Conservation (phyloP, 2,113 vertebrate genomes). For the Pygathrix nemaeus region DNA sequence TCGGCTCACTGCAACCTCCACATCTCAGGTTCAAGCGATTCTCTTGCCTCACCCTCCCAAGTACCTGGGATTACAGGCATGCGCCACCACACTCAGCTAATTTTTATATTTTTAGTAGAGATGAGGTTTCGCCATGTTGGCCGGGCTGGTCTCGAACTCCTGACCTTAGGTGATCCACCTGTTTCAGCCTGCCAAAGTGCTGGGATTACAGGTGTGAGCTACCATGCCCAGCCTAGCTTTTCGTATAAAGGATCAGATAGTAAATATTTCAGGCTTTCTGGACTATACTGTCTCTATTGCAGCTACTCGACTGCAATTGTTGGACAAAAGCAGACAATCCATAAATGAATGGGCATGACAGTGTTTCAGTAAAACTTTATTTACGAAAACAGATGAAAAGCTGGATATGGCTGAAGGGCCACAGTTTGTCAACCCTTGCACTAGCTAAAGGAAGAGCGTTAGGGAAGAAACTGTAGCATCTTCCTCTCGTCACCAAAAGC, state of each 20-base stretch:
- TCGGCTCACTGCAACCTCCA: too few relatives aligned
- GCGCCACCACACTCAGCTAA: too few relatives aligned
- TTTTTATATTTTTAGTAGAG: too few relatives aligned
- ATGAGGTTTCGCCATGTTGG: too few relatives aligned
- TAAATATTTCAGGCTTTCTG: slow-evolving; percentile 1
- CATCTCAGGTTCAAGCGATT: too few relatives aligned
- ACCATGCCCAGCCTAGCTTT: too few relatives aligned
- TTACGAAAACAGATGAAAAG: neutral
- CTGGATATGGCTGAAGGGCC: neutral
- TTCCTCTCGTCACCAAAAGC: neutral
- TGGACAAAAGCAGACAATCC: neutral
- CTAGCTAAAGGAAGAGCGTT: neutral
- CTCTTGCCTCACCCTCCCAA: too few relatives aligned
- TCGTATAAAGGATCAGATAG: neutral
- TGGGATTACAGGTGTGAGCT: too few relatives aligned
- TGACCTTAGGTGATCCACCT: too few relatives aligned
- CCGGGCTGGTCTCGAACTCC: too few relatives aligned
- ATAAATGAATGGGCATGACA: neutral
- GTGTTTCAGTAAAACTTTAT: slow-evolving; percentile 4
- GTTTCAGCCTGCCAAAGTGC: too few relatives aligned
- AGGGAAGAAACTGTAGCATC: neutral
- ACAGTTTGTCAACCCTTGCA: neutral
- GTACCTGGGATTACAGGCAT: too few relatives aligned
- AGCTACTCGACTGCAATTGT: neutral
- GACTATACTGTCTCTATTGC: neutral